Evolutionary conservation across 2,888 invertebrate genomes (phyloP), one percentile per base, ranked within the genome.

Genomic region (Hyalella azteca): DNA sequence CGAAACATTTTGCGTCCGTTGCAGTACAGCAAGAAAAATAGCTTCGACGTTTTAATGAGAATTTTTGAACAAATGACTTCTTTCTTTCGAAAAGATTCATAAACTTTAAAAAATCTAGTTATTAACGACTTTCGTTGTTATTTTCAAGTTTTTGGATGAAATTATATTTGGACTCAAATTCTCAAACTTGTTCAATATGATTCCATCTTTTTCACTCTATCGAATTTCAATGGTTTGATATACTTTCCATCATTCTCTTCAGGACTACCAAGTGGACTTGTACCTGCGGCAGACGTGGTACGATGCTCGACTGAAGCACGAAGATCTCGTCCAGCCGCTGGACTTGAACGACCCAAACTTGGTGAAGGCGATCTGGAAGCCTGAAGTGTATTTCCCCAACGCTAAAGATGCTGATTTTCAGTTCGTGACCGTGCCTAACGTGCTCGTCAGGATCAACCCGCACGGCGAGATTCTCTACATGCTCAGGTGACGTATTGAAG

Each of bases 181-280:
- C n/a, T n/a, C n/a, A n/a, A n/a, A n/a, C n/a, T n/a, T n/a, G n/a
- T n/a, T n/a, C n/a, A n/a, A n/a, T n/a, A n/a, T n/a, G n/a, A n/a
- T n/a, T n/a, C n/a, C n/a, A n/a, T n/a, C n/a, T n/a, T n/a, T n/a
- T n/a, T n/a, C n/a, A n/a, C n/a, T n/a, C n/a, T n/a, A n/a, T n/a
- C n/a, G n/a, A n/a, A n/a, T n/a, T n/a, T 32, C 48, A 49, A 41
- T 19, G 29, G 54, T 22, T 3, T 26, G 26, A 26, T 2, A 54
- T 22, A 5, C 22, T 11, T n/a, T 15, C 40, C 41, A 4, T 32
- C n/a, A 19, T n/a, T 73, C 78, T 54, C 77, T 82, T 22, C 85
- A 89, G 89, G 89, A 89, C 85, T 89, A 89, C 86, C 89, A 89
- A 85, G 89, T 89, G 80, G 89, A 89, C 85, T 86, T 89, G 45